Percentiles rank a stretch among this genome's conserved stretches.
Evolutionary conservation across 2,797 vertebrate species (phyloP).

Genomic region (Protosalanx chinensis): DNA sequence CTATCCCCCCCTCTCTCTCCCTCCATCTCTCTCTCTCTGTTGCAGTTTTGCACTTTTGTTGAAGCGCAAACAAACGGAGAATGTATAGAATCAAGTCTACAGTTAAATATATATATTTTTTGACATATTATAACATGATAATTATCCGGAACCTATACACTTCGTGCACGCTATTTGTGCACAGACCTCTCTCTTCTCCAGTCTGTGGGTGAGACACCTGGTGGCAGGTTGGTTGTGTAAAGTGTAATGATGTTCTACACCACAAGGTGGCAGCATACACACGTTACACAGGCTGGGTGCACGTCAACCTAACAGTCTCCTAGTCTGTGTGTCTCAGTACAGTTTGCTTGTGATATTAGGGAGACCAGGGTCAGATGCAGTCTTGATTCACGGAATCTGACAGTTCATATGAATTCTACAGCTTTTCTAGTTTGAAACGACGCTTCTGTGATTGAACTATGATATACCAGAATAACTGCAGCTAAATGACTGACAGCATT

Average conservation of each 20-base stretch:
- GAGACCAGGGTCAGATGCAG: background rate
- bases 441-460: background rate
- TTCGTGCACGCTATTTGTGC: too few relatives aligned
- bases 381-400: background rate
- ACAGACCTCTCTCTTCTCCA: background rate
- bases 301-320: too few relatives aligned
- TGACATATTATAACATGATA: too few relatives aligned
- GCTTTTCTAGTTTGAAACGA: background rate
- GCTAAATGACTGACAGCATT: too few relatives aligned
- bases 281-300: background rate
- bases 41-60: too few relatives aligned
- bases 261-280: background rate
- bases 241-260: background rate
- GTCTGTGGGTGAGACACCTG: slow-evolving; percentile 39
- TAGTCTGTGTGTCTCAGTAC: background rate
- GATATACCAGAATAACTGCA: too few relatives aligned
- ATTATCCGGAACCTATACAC: too few relatives aligned
- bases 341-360: background rate
- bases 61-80: too few relatives aligned
- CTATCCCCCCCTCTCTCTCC: too few relatives aligned
- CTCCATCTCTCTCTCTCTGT: background rate
- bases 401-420: background rate
- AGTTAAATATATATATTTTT: too few relatives aligned
- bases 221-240: slow-evolving; percentile 23
- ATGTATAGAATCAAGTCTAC: too few relatives aligned